These are phyloP conservation scores for Petrocephalus sullivani DNA, from an alignment of 2,797 vertebrate genomes.

Conservation along the genomic window DNA sequence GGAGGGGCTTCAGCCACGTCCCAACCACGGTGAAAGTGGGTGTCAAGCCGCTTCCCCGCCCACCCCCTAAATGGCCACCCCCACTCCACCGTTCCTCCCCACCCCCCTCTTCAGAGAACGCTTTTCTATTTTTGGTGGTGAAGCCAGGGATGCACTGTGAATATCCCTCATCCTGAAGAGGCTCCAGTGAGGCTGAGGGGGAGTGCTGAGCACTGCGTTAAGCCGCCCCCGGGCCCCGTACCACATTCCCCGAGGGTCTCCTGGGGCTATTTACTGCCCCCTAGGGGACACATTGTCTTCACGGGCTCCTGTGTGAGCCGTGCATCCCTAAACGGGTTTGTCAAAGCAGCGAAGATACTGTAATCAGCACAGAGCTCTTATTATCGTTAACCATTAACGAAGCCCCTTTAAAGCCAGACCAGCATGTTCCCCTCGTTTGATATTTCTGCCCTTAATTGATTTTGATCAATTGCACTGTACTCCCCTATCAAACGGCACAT, in stretches of 20 bases:
- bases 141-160: conserved; percentile 7
- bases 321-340: neutral
- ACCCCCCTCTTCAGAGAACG: neutral
- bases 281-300: neutral
- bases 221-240: conserved; percentile 11
- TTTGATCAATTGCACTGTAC: conserved; percentile 1
- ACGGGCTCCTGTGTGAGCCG: too few relatives aligned
- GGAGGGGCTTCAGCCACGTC: neutral
- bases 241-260: conserved; percentile 1
- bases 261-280: neutral
- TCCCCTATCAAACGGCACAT: neutral
- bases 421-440: neutral
- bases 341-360: neutral
- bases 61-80: too few relatives aligned
- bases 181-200: neutral
- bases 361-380: neutral
- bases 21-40: neutral
- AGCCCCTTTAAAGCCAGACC: neutral
- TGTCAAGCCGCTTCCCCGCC: neutral
- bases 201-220: conserved; percentile 19
- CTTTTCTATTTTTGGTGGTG: conserved; percentile 21
- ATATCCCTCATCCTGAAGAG: neutral
- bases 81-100: too few relatives aligned
- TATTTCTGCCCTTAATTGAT: neutral
- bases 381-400: neutral